These are phyloP conservation scores for Loxodonta africana DNA, from an alignment of 2,113 vertebrate species.

Conservation along the genomic window DNA sequence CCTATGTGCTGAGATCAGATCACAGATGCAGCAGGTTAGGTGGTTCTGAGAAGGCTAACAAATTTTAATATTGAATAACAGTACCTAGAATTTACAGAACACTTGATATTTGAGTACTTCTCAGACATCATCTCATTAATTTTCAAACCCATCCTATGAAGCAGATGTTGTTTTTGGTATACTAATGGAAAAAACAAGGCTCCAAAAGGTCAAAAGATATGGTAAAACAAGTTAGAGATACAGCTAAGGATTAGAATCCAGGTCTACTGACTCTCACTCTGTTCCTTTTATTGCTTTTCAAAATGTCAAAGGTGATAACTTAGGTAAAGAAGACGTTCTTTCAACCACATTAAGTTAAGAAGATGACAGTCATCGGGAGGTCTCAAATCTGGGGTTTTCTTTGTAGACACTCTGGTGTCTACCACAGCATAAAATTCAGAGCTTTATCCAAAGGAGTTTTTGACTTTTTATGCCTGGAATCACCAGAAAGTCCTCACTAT, in stretches of 20 bases:
- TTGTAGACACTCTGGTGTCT: neutral
- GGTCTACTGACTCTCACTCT: slow-evolving; percentile 48
- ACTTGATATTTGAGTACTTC: slow-evolving; percentile 81
- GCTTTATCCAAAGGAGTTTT: neutral
- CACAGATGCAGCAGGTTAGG: slow-evolving; percentile 66
- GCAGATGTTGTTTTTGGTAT: slow-evolving; percentile 85
- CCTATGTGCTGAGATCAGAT: slow-evolving; percentile 66
- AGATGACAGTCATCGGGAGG: neutral
- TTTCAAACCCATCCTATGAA: slow-evolving; percentile 81
- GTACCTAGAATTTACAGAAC: slow-evolving; percentile 82
- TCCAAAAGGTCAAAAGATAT: slow-evolving; percentile 82
- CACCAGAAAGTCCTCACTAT: slow-evolving; percentile 24
- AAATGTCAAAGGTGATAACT: slow-evolving; percentile 76
- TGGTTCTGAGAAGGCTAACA: slow-evolving; percentile 72
- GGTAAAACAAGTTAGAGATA: slow-evolving; percentile 78
- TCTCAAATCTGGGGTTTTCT: neutral
- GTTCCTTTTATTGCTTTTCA: slow-evolving; percentile 70
- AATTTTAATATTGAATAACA: slow-evolving; percentile 79
- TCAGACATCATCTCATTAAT: slow-evolving; percentile 84
- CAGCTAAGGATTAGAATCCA: slow-evolving; percentile 77
- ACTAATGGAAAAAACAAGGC: slow-evolving; percentile 78
- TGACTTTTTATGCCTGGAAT: slow-evolving; percentile 39
- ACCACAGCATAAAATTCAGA: slow-evolving; percentile 48
- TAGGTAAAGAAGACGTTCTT: slow-evolving; percentile 68
- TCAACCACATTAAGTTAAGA: slow-evolving; percentile 49